Percentiles rank a stretch among this genome's conserved stretches.
Conservation (phyloP, 30 jellyfish, hydroid and myxozoan genomes). For the Hydractinia symbiolongicarpus region DNA sequence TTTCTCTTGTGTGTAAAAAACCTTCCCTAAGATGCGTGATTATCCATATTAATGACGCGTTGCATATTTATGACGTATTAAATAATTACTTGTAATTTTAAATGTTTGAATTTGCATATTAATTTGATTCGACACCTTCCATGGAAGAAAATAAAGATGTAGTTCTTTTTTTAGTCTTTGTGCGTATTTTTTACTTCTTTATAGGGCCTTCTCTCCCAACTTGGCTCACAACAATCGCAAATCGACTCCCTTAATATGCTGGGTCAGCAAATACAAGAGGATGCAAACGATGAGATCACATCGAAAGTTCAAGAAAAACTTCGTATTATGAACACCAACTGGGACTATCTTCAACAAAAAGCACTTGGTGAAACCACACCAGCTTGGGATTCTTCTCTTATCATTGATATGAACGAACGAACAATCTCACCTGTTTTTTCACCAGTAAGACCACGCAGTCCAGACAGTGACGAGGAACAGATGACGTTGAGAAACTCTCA, state of each 20-base stretch:
- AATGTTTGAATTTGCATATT: too few relatives aligned
- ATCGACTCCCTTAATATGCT: constrained; percentile 67
- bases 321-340: constrained; percentile 55
- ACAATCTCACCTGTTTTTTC: background rate
- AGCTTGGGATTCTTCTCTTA: too few relatives aligned
- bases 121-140: too few relatives aligned
- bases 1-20: background rate
- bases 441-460: background rate
- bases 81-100: too few relatives aligned
- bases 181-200: background rate
- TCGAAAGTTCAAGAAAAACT: constrained; percentile 63
- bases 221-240: constrained; percentile 83
- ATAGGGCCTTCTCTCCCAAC: constrained; percentile 54
- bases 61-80: too few relatives aligned
- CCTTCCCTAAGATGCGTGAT: background rate
- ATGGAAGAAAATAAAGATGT: background rate
- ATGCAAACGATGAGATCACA: constrained; percentile 39
- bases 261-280: constrained; percentile 67
- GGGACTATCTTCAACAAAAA: constrained; percentile 53
- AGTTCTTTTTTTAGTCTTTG: background rate
- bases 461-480: constrained; percentile 7
- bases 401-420: background rate
- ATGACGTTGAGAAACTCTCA: constrained; percentile 25
- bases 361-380: constrained; percentile 39
- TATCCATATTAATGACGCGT: too few relatives aligned